phyloP scores from a whole-genome alignment of 2,797 vertebrate genomes.

The Thunnus albacares region DNA sequence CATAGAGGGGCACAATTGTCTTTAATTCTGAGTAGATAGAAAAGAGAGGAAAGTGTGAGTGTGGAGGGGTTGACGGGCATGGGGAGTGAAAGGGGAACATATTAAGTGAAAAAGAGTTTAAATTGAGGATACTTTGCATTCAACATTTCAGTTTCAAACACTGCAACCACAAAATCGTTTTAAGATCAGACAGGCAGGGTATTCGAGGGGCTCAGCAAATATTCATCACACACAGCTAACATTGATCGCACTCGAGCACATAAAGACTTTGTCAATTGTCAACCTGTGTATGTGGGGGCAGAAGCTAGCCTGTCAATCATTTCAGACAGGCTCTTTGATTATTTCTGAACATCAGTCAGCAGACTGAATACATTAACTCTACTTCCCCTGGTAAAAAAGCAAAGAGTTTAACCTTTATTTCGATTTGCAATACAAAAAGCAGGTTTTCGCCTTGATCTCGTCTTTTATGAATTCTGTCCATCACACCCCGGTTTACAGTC shows the following conservation, averaged over 20 bases:
- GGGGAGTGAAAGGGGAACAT: neutral
- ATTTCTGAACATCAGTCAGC: constrained; percentile 41
- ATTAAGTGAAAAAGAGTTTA: constrained; percentile 2
- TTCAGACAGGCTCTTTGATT: constrained; percentile 58
- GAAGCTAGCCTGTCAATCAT: constrained; percentile 53
- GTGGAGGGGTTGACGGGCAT: neutral
- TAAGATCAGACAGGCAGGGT: constrained; percentile 26
- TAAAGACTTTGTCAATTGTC: constrained; percentile 55
- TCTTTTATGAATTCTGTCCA: constrained; percentile 16
- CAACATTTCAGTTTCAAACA: constrained; percentile 24
- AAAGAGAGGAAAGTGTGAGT: constrained; percentile 5
- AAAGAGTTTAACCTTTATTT: constrained; percentile 57
- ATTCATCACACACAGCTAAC: constrained; percentile 47
- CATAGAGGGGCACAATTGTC: constrained; percentile 1
- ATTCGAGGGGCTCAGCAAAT: constrained; percentile 28
- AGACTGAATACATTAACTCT: constrained; percentile 30
- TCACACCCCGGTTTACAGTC: constrained; percentile 17
- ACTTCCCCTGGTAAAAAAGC: constrained; percentile 14
- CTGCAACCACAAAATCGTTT: constrained; percentile 3
- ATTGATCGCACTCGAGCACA: constrained; percentile 47
- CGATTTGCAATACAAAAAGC: constrained; percentile 42
- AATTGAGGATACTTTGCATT: constrained; percentile 11
- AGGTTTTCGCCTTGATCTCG: constrained; percentile 27
- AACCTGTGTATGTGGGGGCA: constrained; percentile 26
- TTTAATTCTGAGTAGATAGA: neutral